These are phyloP conservation scores for Paracanthobrama guichenoti DNA, from an alignment of 2,113 vertebrate genomes.

Conservation along the genomic window DNA sequence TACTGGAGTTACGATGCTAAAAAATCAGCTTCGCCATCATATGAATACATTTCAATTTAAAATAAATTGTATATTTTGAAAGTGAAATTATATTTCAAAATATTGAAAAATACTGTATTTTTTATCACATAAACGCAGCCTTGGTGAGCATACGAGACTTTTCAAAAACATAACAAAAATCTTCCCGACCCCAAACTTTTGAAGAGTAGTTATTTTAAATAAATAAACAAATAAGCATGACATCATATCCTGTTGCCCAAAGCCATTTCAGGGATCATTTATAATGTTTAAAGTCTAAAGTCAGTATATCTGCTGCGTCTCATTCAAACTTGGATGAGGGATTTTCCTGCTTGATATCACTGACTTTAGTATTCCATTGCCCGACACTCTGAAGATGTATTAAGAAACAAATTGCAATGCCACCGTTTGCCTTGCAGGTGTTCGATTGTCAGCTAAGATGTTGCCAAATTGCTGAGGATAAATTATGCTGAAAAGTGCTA, in stretches of 20 bases:
- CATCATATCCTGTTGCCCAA: not conserved
- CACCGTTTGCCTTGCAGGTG: constrained; percentile 8
- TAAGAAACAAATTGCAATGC: not conserved
- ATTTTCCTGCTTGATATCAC: not conserved
- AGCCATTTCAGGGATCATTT: not conserved
- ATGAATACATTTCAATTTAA: not conserved
- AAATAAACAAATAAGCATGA: too few species aligned
- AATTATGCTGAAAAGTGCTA: not conserved
- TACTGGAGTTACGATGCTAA: not conserved
- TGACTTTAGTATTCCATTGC: not conserved
- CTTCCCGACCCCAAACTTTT: not conserved
- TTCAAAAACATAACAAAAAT: not conserved
- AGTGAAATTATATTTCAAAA: not conserved
- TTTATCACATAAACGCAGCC: not conserved
- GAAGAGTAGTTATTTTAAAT: not conserved
- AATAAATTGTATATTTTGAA: not conserved
- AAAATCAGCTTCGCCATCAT: not conserved
- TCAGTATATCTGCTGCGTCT: not conserved
- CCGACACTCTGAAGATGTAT: not conserved
- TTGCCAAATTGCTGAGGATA: not conserved
- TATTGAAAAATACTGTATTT: not conserved
- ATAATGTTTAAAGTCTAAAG: not conserved
- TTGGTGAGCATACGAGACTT: not conserved
- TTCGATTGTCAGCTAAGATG: not conserved
- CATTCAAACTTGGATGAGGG: too few species aligned